Evolutionary conservation across 2,113 vertebrate species (phyloP).

Genomic region (Pseudonaja textilis): DNA sequence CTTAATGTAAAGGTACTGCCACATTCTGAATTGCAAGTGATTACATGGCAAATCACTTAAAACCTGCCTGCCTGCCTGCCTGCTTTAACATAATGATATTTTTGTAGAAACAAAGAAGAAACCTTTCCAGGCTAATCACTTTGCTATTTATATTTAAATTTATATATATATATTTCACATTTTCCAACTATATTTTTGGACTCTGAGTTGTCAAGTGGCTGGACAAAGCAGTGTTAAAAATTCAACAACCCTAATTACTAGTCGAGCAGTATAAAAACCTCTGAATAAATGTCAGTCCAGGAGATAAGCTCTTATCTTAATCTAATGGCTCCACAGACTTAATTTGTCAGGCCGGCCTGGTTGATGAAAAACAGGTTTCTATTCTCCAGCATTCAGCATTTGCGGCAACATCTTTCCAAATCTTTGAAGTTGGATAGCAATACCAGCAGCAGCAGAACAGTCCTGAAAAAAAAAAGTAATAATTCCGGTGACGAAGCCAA

Average conservation of each 20-base stretch:
- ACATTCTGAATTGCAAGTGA: slow-evolving; percentile 60
- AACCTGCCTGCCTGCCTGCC: slow-evolving; percentile 49
- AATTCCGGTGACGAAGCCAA: slow-evolving; percentile 76
- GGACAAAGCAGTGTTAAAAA: slow-evolving; percentile 80
- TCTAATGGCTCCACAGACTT: slow-evolving; percentile 95
- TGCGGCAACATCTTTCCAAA: slow-evolving; percentile 87
- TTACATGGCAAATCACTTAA: slow-evolving; percentile 53
- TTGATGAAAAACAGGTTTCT: slow-evolving; percentile 84
- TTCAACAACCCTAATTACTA: slow-evolving; percentile 91
- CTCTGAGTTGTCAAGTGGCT: slow-evolving; percentile 65
- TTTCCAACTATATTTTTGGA: slow-evolving; percentile 44
- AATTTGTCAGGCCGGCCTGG: slow-evolving; percentile 94
- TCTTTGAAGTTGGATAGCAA: slow-evolving; percentile 79
- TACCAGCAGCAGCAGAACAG: slow-evolving; percentile 80
- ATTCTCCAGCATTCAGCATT: slow-evolving; percentile 85
- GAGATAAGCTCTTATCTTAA: slow-evolving; percentile 99
- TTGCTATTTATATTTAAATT: not conserved
- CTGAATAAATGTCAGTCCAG: slow-evolving; percentile 92
- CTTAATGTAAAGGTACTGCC: slow-evolving; percentile 44
- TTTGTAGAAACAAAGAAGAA: slow-evolving; percentile 60
- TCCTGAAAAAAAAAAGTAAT: slow-evolving; percentile 70
- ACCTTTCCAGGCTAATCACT: slow-evolving; percentile 58
- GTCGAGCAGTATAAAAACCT: slow-evolving; percentile 87
- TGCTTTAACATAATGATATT: slow-evolving; percentile 48
- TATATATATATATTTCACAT: not conserved